phyloP scores from a whole-genome alignment of 2,113 vertebrate species.

The Ramphastos sulfuratus region DNA sequence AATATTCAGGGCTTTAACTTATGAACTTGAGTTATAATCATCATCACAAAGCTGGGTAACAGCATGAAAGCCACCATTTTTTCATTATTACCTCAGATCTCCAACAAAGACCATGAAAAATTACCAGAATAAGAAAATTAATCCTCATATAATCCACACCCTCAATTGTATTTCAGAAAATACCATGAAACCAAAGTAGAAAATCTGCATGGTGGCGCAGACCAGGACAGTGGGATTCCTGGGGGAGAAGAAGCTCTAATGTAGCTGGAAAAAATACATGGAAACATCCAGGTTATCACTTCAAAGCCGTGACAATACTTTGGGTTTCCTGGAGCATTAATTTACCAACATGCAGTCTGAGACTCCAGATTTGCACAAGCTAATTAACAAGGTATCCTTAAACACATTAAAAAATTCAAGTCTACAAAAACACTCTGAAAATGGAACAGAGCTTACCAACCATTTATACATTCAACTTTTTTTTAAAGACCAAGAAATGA shows the following conservation, averaged over 20 bases:
- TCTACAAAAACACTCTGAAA: not conserved
- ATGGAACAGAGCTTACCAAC: not conserved
- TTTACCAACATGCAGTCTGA: not conserved
- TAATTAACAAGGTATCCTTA: not conserved
- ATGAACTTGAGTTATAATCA: not conserved
- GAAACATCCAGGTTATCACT: not conserved
- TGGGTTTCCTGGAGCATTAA: not conserved
- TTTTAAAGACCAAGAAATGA: not conserved
- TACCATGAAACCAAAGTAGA: not conserved
- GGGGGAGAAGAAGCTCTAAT: not conserved
- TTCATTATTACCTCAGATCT: not conserved
- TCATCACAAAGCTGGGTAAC: not conserved
- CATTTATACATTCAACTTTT: not conserved
- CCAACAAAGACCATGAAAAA: not conserved
- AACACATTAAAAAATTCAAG: not conserved
- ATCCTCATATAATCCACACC: not conserved
- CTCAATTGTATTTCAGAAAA: not conserved
- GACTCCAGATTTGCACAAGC: not conserved
- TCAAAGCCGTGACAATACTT: not conserved
- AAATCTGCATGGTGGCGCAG: not conserved
- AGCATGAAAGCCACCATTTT: not conserved
- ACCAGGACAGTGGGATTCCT: not conserved
- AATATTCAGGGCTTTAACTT: not conserved
- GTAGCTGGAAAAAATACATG: not conserved
- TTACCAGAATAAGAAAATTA: not conserved